These are phyloP conservation scores for Urocynchramus pylzowi DNA, from an alignment of 2,113 vertebrate species.

Conservation along the genomic window DNA sequence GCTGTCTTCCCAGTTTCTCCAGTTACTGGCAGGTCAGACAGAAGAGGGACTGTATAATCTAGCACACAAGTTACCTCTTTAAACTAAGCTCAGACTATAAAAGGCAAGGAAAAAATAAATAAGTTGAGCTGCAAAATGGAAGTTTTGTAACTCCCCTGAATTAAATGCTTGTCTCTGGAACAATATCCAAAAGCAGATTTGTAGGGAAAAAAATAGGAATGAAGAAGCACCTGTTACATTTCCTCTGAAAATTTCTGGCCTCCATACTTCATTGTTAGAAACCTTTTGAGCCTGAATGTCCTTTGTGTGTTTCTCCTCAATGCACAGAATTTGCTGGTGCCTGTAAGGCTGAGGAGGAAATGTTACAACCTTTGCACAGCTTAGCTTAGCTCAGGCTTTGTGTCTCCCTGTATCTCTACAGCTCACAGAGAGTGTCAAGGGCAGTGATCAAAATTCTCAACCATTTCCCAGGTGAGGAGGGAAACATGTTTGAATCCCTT, in stretches of 20 bases:
- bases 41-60: not conserved
- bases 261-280: not conserved
- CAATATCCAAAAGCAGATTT: not conserved
- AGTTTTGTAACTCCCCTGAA: not conserved
- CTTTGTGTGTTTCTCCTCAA: not conserved
- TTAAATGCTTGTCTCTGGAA: not conserved
- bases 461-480: not conserved
- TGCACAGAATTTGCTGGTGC: not conserved
- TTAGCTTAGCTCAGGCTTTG: not conserved
- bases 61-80: not conserved
- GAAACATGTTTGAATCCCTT: not conserved
- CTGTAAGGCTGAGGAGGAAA: not conserved
- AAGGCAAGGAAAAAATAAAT: not conserved
- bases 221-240: not conserved
- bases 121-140: not conserved
- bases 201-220: not conserved
- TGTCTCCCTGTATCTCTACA: not conserved
- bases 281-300: not conserved
- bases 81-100: not conserved
- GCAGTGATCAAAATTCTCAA: fast-evolving
- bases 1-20: not conserved
- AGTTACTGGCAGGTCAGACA: not conserved
- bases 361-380: not conserved
- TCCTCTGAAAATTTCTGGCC: not conserved
- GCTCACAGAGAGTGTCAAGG: not conserved